These are phyloP conservation scores for Carassius auratus DNA, from an alignment of 2,113 vertebrate genomes.

Conservation along the genomic window DNA sequence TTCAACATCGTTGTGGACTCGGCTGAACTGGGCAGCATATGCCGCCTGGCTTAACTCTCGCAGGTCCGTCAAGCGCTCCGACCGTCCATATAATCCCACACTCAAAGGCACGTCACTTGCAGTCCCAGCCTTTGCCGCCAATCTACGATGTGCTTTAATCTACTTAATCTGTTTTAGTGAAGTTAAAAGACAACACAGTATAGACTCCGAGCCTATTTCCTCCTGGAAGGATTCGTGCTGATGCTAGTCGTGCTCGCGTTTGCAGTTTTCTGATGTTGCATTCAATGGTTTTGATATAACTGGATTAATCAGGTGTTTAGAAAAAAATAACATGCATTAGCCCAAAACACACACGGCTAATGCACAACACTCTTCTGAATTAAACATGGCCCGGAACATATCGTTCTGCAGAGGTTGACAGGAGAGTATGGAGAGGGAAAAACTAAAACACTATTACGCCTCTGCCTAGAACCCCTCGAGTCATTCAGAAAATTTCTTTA, in stretches of 20 bases:
- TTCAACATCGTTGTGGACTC: slow-evolving; percentile 35
- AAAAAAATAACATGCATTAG: slow-evolving; percentile 22
- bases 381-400: slow-evolving; percentile 44
- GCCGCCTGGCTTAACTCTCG: slow-evolving; percentile 24
- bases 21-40: slow-evolving; percentile 24
- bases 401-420: slow-evolving; percentile 29
- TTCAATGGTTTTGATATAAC: slow-evolving; percentile 37
- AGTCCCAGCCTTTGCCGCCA: neutral
- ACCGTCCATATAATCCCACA: slow-evolving; percentile 23
- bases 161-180: slow-evolving; percentile 28
- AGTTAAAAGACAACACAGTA: neutral
- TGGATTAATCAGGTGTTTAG: slow-evolving; percentile 32
- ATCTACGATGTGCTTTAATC: slow-evolving; percentile 20
- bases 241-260: neutral
- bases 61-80: slow-evolving; percentile 4
- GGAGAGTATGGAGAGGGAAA: slow-evolving; percentile 1
- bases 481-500: slow-evolving; percentile 35
- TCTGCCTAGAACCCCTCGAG: slow-evolving; percentile 27
- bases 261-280: slow-evolving; percentile 3
- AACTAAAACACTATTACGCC: slow-evolving; percentile 31
- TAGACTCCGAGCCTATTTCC: neutral
- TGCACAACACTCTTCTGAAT: slow-evolving; percentile 45
- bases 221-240: neutral
- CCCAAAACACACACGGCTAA: slow-evolving; percentile 18
- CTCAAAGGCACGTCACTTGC: slow-evolving; percentile 28